phyloP scores from a whole-genome alignment of 2,888 invertebrate genomes.

The Dryadula phaetusa region DNA sequence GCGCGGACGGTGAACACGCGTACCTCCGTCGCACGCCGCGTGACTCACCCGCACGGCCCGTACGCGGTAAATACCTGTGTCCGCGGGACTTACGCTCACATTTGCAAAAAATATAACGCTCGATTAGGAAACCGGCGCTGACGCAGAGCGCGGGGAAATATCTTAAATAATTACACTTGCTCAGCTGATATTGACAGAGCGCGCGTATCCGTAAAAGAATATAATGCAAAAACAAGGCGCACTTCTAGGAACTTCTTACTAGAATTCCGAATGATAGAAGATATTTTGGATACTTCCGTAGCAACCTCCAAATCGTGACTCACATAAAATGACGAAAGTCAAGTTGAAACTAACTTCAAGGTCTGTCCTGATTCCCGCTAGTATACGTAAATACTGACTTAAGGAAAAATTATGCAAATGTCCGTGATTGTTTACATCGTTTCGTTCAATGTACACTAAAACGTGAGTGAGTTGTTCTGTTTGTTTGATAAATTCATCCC shows the following conservation, averaged over 20 bases:
- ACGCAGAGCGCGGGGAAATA: constrained; percentile 65
- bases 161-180: constrained; percentile 56
- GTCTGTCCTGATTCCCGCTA: constrained; percentile 57
- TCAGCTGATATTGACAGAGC: constrained; percentile 75
- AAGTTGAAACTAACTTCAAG: constrained; percentile 74
- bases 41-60: constrained; percentile 49
- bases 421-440: constrained; percentile 49
- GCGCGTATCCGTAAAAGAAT: constrained; percentile 49
- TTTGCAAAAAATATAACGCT: constrained; percentile 49
- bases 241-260: constrained; percentile 53
- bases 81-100: constrained; percentile 55
- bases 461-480: constrained; percentile 39
- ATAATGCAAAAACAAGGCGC: constrained; percentile 43
- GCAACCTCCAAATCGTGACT: constrained; percentile 63
- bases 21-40: constrained; percentile 53
- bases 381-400: constrained; percentile 53
- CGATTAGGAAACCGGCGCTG: constrained; percentile 53
- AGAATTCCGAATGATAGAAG: constrained; percentile 57
- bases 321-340: constrained; percentile 83
- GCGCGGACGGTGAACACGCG: constrained; percentile 74
- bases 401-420: constrained; percentile 65
- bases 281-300: constrained; percentile 59
- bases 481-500: constrained; percentile 24
- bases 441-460: constrained; percentile 38
- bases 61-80: constrained; percentile 62